Conservation (phyloP, 2,888 invertebrate genomes). For the Drosophila anomalata region DNA sequence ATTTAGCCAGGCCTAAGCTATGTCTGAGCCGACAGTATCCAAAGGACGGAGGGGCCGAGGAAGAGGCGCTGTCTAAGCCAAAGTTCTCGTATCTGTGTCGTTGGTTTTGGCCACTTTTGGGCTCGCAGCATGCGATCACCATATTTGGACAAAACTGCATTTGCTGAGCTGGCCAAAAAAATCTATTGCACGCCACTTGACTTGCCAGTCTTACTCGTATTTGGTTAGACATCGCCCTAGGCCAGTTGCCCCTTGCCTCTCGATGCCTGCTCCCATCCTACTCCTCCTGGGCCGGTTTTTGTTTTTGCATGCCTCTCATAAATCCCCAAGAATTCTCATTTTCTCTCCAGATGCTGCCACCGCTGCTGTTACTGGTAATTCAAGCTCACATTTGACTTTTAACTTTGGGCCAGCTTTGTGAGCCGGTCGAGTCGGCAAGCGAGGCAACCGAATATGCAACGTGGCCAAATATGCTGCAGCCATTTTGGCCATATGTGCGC, state of each 20-base stretch:
- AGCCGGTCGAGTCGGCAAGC: conserved; percentile 16
- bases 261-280: conserved; percentile 29
- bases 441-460: conserved; percentile 56
- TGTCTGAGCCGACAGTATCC: conserved; percentile 50
- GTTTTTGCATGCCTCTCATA: conserved; percentile 73
- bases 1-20: conserved; percentile 54
- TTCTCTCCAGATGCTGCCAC: conserved; percentile 48
- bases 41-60: conserved; percentile 3
- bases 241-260: conserved; percentile 40
- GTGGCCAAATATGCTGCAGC: conserved; percentile 63
- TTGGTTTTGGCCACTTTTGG: conserved; percentile 54
- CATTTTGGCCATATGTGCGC: conserved; percentile 66
- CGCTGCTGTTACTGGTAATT: conserved; percentile 59
- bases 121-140: conserved; percentile 75
- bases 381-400: conserved; percentile 78
- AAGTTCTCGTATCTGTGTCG: conserved; percentile 69
- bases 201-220: conserved; percentile 74
- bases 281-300: conserved; percentile 61
- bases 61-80: conserved; percentile 32
- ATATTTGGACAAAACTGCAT: conserved; percentile 79
- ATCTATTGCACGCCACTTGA: conserved; percentile 75
- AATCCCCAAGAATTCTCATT: conserved; percentile 74
- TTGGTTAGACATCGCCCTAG: conserved; percentile 79
- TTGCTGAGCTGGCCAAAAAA: conserved; percentile 67
- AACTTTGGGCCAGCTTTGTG: conserved; percentile 64